A percentile compares a stretch with the other conserved stretches of the same genome.
These are phyloP conservation scores for Halcyon senegalensis DNA, from an alignment of 2,113 vertebrate genomes.

Conservation along the genomic window DNA sequence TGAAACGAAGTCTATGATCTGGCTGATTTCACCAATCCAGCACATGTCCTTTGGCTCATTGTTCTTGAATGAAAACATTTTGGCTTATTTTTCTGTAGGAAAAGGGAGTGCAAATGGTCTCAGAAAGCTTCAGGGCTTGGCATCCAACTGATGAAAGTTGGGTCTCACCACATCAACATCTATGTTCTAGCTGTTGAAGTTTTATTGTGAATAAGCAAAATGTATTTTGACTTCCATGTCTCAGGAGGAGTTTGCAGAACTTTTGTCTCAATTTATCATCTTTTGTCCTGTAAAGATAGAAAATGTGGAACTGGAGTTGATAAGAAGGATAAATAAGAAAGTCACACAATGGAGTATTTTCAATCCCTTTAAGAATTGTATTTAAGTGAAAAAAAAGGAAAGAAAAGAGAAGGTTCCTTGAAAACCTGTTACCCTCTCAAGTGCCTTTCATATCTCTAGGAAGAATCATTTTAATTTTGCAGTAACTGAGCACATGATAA, in stretches of 20 bases:
- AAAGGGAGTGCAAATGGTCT: neutral
- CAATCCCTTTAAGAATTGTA: neutral
- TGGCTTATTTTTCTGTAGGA: neutral
- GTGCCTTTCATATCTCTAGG: neutral
- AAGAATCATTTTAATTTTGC: neutral
- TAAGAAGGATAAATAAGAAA: neutral
- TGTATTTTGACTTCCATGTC: neutral
- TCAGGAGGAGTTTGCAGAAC: neutral
- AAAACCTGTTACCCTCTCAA: neutral
- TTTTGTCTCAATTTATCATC: neutral
- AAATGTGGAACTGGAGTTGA: neutral
- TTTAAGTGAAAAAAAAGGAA: neutral
- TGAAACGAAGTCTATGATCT: neutral
- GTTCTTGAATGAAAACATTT: neutral
- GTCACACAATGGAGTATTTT: neutral
- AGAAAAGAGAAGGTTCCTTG: neutral
- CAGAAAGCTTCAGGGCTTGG: neutral
- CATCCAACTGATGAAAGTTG: rapidly evolving
- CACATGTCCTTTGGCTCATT: neutral
- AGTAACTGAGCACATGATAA: neutral
- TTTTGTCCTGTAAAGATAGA: neutral
- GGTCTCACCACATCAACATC: neutral
- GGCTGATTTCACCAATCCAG: neutral
- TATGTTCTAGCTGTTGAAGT: neutral
- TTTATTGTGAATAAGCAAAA: neutral